These are phyloP conservation scores for Ianthella basta DNA, from an alignment of 37 sponge, comb jelly and placozoan species.

Conservation along the genomic window DNA sequence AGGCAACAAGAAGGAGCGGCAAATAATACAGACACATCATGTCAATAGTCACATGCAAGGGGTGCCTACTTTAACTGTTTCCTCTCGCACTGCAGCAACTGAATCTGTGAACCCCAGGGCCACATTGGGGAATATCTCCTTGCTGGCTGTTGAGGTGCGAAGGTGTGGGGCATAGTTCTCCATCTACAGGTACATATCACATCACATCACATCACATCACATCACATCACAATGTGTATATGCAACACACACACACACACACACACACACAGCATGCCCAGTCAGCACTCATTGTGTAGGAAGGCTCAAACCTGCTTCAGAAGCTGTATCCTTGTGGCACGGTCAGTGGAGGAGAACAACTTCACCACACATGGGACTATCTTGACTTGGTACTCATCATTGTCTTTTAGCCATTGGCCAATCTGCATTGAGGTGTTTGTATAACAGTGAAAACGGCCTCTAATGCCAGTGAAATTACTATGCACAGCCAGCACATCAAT, in stretches of 20 bases:
- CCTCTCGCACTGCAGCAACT: conserved; percentile 86
- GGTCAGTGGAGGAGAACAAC: conserved; percentile 93
- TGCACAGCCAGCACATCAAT: conserved; percentile 6
- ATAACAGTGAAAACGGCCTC: too few relatives aligned
- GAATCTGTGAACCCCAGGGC: conserved; percentile 92
- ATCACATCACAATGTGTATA: background rate
- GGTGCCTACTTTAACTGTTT: conserved; percentile 82
- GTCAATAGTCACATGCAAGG: too few relatives aligned
- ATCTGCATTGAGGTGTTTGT: conserved; percentile 2
- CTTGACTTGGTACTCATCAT: conserved; percentile 80
- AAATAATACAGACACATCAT: background rate
- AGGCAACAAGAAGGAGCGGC: background rate
- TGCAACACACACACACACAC: background rate
- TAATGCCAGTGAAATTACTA: background rate
- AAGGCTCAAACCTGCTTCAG: conserved; percentile 70
- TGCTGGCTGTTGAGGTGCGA: conserved; percentile 68
- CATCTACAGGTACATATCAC: conserved; percentile 47
- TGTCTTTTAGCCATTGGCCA: conserved; percentile 30
- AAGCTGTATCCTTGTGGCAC: conserved; percentile 91
- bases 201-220: background rate
- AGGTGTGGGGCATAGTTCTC: conserved; percentile 78
- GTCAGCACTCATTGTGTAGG: background rate
- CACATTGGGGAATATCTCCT: conserved; percentile 88
- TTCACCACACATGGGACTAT: conserved; percentile 96
- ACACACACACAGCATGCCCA: background rate